These are phyloP conservation scores for Dolichopus griseipennis DNA, from an alignment of 2,888 invertebrate species.

Conservation along the genomic window DNA sequence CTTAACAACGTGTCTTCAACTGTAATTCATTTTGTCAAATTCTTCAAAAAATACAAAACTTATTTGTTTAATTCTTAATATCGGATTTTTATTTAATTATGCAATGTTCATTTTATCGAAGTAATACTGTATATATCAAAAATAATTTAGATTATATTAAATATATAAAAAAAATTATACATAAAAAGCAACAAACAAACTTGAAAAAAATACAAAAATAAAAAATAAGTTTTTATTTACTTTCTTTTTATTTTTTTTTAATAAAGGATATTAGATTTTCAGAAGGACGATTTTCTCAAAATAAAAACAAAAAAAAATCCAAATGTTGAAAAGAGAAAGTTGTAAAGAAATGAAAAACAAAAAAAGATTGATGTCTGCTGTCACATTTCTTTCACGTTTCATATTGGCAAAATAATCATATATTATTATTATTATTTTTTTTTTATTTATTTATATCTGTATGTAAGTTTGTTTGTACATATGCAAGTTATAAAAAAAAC, in stretches of 20 bases:
- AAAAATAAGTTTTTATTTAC: not conserved
- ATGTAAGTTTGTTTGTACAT: no score
- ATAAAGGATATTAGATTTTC: slow-evolving; percentile 4
- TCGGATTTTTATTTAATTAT: no score
- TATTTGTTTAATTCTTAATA: no score
- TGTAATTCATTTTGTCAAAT: no score
- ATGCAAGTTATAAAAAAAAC: no score
- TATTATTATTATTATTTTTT: not conserved
- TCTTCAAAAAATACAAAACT: no score
- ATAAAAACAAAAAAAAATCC: not conserved
- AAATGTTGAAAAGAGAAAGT: not conserved
- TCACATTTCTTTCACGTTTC: slow-evolving; percentile 6
- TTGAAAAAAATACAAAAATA: not conserved
- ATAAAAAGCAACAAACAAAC: not conserved
- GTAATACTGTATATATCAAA: no score
- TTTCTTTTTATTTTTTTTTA: not conserved
- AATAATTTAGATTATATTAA: not conserved
- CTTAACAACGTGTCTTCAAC: no score
- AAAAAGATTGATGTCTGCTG: slow-evolving; percentile 6
- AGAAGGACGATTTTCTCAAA: not conserved
- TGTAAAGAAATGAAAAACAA: no score
- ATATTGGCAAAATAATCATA: slow-evolving; percentile 6
- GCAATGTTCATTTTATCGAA: no score
- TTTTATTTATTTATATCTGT: no score
- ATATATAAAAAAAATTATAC: not conserved